These are phyloP conservation scores for Lasaia peninsularis DNA, from an alignment of 1,140 invertebrate species.

Conservation along the genomic window DNA sequence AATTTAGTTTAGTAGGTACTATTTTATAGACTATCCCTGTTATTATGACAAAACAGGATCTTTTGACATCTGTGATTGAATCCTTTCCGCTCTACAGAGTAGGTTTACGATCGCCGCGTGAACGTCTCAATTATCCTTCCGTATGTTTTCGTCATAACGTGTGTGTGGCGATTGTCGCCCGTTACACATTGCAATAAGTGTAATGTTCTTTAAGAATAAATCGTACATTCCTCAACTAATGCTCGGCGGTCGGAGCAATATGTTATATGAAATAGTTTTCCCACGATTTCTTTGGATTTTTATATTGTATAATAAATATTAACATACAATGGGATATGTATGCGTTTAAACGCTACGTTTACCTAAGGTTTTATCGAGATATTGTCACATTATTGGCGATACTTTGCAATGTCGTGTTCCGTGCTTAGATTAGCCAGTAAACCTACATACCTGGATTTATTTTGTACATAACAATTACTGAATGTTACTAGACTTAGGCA, in stretches of 20 bases:
- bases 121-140: not conserved
- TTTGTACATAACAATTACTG: too few species aligned
- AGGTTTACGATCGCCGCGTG: not conserved
- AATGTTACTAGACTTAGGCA: too few species aligned
- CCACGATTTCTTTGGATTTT: slow-evolving; percentile 32
- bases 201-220: slow-evolving; percentile 22
- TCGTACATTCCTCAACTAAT: slow-evolving; percentile 22
- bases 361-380: not conserved
- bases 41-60: too few species aligned
- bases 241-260: slow-evolving; percentile 24
- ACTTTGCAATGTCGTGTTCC: too few species aligned
- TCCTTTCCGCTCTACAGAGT: too few species aligned
- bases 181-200: slow-evolving; percentile 26
- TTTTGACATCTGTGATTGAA: too few species aligned
- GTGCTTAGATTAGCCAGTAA: too few species aligned
- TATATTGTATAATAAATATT: slow-evolving; percentile 17
- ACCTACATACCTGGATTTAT: too few species aligned
- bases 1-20: too few species aligned
- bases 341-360: not conserved
- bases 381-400: too few species aligned
- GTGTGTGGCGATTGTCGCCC: slow-evolving; percentile 21
- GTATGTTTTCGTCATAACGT: slow-evolving; percentile 11
- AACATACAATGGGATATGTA: slow-evolving; percentile 3
- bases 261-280: slow-evolving; percentile 29
- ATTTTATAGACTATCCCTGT: too few species aligned